phyloP scores from a whole-genome alignment of 2,797 vertebrate species.

The Philypnodon macrostomus region DNA sequence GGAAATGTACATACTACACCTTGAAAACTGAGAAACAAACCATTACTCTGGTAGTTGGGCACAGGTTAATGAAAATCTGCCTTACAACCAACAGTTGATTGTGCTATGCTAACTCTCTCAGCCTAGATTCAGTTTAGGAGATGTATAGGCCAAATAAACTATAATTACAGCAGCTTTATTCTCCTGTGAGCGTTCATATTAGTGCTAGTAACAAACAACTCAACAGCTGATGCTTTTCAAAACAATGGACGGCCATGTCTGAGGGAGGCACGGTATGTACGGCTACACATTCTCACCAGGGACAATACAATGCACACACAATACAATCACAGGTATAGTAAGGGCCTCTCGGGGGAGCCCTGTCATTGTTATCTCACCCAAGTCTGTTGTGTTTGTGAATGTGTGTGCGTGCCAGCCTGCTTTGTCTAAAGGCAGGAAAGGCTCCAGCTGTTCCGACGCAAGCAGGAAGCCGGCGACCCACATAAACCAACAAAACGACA shows the following conservation, averaged over 20 bases:
- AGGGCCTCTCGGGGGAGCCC: slow-evolving; percentile 58
- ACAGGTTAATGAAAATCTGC: no score
- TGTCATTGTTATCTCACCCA: slow-evolving; percentile 61
- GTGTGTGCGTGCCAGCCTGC: slow-evolving; percentile 14
- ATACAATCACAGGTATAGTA: slow-evolving; percentile 54
- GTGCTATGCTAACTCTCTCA: no score
- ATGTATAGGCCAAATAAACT: no score
- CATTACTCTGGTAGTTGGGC: no score
- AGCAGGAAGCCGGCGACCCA: slow-evolving; percentile 42
- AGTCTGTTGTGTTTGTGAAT: slow-evolving; percentile 24
- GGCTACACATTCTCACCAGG: slow-evolving; percentile 49
- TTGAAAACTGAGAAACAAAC: no score
- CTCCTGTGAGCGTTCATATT: slow-evolving; percentile 56
- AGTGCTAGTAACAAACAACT: slow-evolving; percentile 67
- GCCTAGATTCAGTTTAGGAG: no score
- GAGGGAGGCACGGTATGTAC: slow-evolving; percentile 43
- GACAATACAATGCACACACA: slow-evolving; percentile 63
- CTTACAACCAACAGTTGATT: no score
- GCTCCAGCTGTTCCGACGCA: slow-evolving; percentile 48
- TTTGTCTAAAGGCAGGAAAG: slow-evolving; percentile 59
- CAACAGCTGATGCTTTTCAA: slow-evolving; percentile 63
- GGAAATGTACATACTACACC: no score
- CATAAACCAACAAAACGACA: slow-evolving; percentile 48
- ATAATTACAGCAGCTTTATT: slow-evolving; percentile 71
- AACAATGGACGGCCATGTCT: slow-evolving; percentile 60